These are phyloP conservation scores for Cassiopea andromeda DNA, from an alignment of 30 jellyfish, hydroid and myxozoan species.

Conservation along the genomic window DNA sequence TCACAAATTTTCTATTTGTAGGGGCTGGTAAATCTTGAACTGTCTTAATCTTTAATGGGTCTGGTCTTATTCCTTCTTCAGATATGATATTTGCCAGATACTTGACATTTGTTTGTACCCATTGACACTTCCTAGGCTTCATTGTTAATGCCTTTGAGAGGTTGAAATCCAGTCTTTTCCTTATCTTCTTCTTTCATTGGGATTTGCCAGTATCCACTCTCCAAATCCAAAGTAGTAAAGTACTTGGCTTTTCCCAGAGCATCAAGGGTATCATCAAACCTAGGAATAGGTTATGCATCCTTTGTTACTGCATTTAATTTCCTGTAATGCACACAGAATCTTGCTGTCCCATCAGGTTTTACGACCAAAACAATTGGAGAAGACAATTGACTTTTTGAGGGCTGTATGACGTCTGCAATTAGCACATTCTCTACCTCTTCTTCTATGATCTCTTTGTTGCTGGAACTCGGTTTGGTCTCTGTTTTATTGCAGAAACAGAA, in stretches of 20 bases:
- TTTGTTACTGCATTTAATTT: conserved; percentile 62
- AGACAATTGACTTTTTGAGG: conserved; percentile 72
- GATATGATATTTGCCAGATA: conserved; percentile 62
- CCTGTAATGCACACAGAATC: conserved; percentile 69
- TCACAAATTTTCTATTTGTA: conserved; percentile 18
- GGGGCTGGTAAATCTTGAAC: conserved; percentile 62
- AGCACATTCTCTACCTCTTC: conserved; percentile 72
- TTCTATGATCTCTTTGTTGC: conserved; percentile 32
- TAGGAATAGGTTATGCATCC: conserved; percentile 70
- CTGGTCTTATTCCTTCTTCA: conserved; percentile 31
- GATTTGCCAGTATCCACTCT: conserved; percentile 71
- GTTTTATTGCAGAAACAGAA: conserved; percentile 54
- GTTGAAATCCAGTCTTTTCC: conserved; percentile 64
- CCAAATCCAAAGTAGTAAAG: conserved; percentile 48
- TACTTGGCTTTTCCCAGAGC: conserved; percentile 40
- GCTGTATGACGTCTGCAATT: conserved; percentile 50
- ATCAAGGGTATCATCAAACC: conserved; percentile 69
- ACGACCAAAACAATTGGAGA: conserved; percentile 60
- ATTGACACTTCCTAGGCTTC: conserved; percentile 62
- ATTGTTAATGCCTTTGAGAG: conserved; percentile 28
- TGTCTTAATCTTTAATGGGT: conserved; percentile 16
- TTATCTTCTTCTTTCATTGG: conserved; percentile 28
- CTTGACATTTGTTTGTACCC: conserved; percentile 27
- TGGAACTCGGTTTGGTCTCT: conserved; percentile 77
- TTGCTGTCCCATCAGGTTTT: conserved; percentile 57